phyloP scores from a whole-genome alignment of 2,888 invertebrate genomes.

The Spicauda simplicius region DNA sequence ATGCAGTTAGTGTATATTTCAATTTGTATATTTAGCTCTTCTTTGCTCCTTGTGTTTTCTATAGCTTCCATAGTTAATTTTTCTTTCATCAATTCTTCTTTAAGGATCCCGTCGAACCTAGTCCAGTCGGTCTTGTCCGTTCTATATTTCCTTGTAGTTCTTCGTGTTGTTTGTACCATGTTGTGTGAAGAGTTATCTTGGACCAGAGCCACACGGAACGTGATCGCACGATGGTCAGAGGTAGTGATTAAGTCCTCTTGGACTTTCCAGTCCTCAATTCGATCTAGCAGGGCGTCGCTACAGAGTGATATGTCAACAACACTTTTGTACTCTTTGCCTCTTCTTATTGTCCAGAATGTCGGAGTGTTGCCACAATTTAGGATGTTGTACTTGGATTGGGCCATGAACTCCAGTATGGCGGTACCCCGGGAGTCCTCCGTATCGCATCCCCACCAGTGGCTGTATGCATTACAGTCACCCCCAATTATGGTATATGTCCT shows the following conservation, averaged over 20 bases:
- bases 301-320: neutral
- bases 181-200: neutral
- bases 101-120: neutral
- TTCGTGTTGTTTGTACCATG: neutral
- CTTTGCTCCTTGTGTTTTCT: neutral
- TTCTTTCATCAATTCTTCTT: neutral
- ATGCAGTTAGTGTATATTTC: neutral
- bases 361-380: neutral
- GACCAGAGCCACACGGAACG: neutral
- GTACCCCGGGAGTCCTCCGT: neutral
- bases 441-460: conserved; percentile 7
- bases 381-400: neutral
- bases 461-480: neutral
- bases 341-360: neutral
- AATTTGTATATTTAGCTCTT: neutral
- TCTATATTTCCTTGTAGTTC: neutral
- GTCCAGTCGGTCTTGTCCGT: neutral
- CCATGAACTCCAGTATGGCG: neutral
- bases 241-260: neutral
- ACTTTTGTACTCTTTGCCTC: neutral
- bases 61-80: neutral
- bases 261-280: neutral
- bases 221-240: neutral
- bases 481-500: neutral
- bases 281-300: neutral